Percentiles rank a stretch among this genome's conserved stretches.
Conservation (phyloP, 2,888 invertebrate species). For the Xylota sylvarum region DNA sequence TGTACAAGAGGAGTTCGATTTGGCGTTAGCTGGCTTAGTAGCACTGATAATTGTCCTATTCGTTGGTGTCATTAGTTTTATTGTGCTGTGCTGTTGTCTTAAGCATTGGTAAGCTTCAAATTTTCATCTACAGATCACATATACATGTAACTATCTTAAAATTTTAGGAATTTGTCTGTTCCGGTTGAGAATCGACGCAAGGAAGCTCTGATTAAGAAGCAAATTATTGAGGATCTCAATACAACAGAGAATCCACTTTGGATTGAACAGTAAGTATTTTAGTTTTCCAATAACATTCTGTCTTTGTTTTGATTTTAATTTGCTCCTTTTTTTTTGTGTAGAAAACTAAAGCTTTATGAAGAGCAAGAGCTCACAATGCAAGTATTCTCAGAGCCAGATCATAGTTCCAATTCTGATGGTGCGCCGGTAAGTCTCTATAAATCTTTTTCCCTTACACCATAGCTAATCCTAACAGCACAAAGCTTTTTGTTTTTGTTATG, state of each 20-base stretch:
- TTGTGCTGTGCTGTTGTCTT: constrained; percentile 94
- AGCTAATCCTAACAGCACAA: constrained; percentile 42
- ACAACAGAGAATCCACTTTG: constrained; percentile 96
- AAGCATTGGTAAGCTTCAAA: constrained; percentile 89
- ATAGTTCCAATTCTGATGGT: constrained; percentile 83
- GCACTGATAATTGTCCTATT: constrained; percentile 93
- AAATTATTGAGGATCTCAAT: constrained; percentile 93
- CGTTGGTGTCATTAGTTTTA: constrained; percentile 94
- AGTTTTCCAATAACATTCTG: constrained; percentile 15
- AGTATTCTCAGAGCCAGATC: constrained; percentile 92
- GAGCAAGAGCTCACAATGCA: constrained; percentile 97
- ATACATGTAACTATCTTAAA: constrained; percentile 35
- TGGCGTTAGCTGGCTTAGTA: constrained; percentile 93
- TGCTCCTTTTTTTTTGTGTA: constrained; percentile 82
- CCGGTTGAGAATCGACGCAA: constrained; percentile 93
- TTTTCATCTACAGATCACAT: not conserved
- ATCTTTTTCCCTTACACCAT: not conserved
- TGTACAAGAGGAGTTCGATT: constrained; percentile 92
- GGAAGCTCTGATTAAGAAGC: constrained; percentile 92
- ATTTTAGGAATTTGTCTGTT: constrained; percentile 90
- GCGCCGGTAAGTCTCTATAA: constrained; percentile 80
- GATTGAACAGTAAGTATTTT: constrained; percentile 91
- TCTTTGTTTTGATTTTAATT: constrained; percentile 14
- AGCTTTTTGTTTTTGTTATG: constrained; percentile 30
- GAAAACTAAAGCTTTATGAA: constrained; percentile 94